Evolutionary conservation across 2,888 invertebrate genomes (phyloP).

Genomic region (Apeira syringaria): DNA sequence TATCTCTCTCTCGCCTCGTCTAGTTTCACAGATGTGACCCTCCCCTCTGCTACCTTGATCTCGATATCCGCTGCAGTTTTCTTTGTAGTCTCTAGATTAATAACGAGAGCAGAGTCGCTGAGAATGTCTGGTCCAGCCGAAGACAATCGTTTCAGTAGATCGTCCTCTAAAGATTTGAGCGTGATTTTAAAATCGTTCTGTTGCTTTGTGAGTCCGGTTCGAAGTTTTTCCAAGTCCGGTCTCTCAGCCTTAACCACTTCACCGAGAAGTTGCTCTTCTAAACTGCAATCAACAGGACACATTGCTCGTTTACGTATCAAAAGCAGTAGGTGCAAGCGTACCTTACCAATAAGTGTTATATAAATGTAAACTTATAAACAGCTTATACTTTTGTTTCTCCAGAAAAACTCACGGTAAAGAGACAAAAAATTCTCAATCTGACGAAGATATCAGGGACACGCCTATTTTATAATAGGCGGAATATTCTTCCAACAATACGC

Average conservation of each 20-base stretch:
- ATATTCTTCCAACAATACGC: too few species aligned
- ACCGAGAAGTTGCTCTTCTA: conserved; percentile 96
- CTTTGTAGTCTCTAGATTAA: conserved; percentile 96
- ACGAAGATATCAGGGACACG: too few species aligned
- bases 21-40: conserved; percentile 92
- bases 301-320: too few species aligned
- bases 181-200: conserved; percentile 98
- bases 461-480: too few species aligned
- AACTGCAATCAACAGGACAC: too few species aligned
- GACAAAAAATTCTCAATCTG: too few species aligned
- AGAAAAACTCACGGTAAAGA: too few species aligned
- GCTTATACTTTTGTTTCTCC: too few species aligned
- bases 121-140: conserved; percentile 96
- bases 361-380: too few species aligned
- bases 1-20: conserved; percentile 96
- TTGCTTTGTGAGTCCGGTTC: conserved; percentile 93
- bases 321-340: too few species aligned
- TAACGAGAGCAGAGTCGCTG: conserved; percentile 94
- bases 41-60: conserved; percentile 93
- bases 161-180: conserved; percentile 95
- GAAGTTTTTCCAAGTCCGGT: conserved; percentile 93
- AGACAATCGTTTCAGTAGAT: conserved; percentile 92
- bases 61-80: conserved; percentile 96
- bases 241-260: conserved; percentile 97
- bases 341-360: too few species aligned